Evolutionary conservation across 2,888 invertebrate species (phyloP), one percentile per base, ranked within the genome.

Genomic region (Zootermopsis nevadensis): DNA sequence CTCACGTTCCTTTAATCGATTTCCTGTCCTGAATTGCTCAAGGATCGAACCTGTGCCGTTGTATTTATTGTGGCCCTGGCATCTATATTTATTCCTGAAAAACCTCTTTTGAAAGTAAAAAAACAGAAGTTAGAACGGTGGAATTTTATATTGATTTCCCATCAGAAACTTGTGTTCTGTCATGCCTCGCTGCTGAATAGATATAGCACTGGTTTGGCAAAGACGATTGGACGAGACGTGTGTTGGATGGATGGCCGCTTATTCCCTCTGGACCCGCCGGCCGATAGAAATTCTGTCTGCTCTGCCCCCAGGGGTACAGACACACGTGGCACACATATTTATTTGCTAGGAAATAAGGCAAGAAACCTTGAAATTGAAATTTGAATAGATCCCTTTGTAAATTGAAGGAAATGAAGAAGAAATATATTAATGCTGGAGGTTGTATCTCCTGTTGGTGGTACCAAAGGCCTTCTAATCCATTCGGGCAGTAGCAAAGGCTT

Each of bases 181-280:
- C 76, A 42, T 35, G 76, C 24, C 76, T 27, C 76, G 27, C 27
- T n/a, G 76, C 76, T 76, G 76, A 76, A 76, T 76, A 76, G 42
- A 76, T 76, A 76, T 76, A 76, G 76, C 76, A 27, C n/a, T 72
- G 72, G 33, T 72, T 72, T 19, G 72, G 31, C 60, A 60, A 2
- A 27, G 60, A 60, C n/a, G 0, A 60, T 60, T n/a, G 27, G 27
- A 15, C 60, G 60, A 27, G 60, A 60, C 60, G 60, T 6, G 60
- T 60, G n/a, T 60, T 60, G 60, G 60, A 60, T 60, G 60, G 60
- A 60, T 60, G 60, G 27, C 60, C 27, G n/a, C n/a, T 7, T n/a
- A 27, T 8, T 60, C 60, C 60, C 60, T 7, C n/a, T 4, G 60
- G 60, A 27, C 60, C 27, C 27, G 6, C 27, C 60, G 60, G 60